A percentile compares a stretch with the other conserved stretches of the same genome.
Conservation (phyloP, 2,888 invertebrate genomes). For the Pyrrhia umbra region DNA sequence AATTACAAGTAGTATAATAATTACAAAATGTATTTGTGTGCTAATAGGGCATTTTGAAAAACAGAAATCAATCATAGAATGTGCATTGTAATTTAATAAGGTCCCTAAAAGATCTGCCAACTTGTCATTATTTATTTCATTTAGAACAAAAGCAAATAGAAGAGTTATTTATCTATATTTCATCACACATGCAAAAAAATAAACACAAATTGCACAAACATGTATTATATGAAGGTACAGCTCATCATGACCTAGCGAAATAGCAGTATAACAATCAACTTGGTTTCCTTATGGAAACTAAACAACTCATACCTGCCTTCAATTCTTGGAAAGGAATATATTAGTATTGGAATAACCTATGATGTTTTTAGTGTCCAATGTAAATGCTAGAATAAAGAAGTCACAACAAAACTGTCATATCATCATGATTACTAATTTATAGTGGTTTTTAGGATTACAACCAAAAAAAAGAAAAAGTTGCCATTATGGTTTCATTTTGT, state of each 20-base stretch:
- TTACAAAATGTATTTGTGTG: no score
- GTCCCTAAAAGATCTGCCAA: no score
- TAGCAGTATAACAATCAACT: neutral
- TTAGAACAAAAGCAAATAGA: no score
- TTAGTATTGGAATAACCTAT: conserved; percentile 6
- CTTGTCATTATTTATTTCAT: no score
- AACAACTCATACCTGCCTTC: neutral
- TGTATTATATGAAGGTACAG: neutral
- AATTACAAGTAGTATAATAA: no score
- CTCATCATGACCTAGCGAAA: neutral
- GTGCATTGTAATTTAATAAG: no score
- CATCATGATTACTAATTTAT: neutral
- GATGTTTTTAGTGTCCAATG: neutral
- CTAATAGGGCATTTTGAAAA: no score
- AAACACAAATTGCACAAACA: neutral
- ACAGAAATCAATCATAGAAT: no score
- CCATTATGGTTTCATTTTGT: no score
- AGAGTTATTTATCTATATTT: neutral
- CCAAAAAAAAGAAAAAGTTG: no score
- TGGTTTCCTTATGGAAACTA: conserved; percentile 13
- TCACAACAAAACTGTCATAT: neutral
- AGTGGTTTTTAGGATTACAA: neutral
- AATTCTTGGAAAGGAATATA: conserved; percentile 22
- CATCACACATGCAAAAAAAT: neutral
- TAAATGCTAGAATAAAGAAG: neutral